These are phyloP conservation scores for Heteromormyrus szaboi DNA, from an alignment of 2,797 vertebrate genomes.

Conservation along the genomic window DNA sequence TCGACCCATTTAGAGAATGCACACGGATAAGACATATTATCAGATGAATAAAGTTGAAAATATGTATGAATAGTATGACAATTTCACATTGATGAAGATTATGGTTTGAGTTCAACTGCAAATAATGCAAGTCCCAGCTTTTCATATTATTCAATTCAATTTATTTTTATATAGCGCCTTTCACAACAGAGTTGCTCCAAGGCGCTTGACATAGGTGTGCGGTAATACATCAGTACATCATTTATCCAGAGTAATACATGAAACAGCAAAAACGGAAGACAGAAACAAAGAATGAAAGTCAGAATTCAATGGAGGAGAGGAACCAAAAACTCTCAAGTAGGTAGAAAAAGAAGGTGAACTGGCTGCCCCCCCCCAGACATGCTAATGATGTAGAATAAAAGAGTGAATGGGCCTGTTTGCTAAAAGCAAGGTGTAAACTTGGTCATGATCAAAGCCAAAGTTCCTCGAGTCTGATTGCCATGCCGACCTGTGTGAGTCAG, in stretches of 20 bases:
- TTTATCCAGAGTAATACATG: not conserved
- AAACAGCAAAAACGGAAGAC: not conserved
- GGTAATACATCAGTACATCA: not conserved
- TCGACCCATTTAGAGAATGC: not conserved
- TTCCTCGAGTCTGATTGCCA: not conserved
- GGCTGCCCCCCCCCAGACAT: not conserved
- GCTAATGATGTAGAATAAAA: not conserved
- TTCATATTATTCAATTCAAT: not conserved
- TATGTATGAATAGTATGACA: not conserved
- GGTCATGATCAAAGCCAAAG: not conserved
- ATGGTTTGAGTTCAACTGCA: not conserved
- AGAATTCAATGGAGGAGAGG: not conserved
- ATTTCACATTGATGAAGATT: not conserved
- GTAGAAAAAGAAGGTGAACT: not conserved
- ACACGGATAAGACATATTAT: not conserved
- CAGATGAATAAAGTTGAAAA: not conserved
- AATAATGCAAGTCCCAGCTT: not conserved
- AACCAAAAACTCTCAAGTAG: not conserved
- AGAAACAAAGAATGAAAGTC: not conserved
- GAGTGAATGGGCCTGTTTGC: not conserved
- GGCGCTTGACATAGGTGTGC: not conserved
- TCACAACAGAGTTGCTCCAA: not conserved
- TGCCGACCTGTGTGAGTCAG: not conserved
- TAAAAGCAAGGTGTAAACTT: not conserved
- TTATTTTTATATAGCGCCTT: not conserved